Evolutionary conservation across 1,140 invertebrate species (phyloP).

Genomic region (Tetraneura akinire): DNA sequence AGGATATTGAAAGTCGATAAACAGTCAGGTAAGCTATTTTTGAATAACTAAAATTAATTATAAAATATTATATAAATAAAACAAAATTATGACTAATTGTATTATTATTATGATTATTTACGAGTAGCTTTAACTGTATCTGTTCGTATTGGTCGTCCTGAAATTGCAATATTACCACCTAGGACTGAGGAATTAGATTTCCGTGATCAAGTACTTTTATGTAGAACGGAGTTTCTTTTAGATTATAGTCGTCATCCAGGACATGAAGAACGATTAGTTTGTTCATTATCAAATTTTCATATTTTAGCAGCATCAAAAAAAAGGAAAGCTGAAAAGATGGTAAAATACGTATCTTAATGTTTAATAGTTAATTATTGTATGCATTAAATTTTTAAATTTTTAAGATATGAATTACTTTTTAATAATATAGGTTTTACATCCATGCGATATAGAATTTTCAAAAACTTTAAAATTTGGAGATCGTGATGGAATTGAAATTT

Average conservation of each 20-base stretch:
- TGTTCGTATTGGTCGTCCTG: constrained; percentile 73
- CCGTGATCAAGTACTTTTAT: constrained; percentile 64
- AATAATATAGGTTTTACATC: constrained; percentile 63
- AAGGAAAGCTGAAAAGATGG: constrained; percentile 52
- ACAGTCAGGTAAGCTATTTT: constrained; percentile 17
- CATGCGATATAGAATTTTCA: constrained; percentile 74
- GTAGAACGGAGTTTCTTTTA: constrained; percentile 73
- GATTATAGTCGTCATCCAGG: constrained; percentile 72
- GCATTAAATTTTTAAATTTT: not conserved
- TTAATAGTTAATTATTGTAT: no score
- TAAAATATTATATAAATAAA: not conserved
- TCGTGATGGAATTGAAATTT: constrained; percentile 65
- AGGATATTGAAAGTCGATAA: not conserved
- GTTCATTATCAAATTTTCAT: constrained; percentile 69
- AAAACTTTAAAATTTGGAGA: constrained; percentile 66
- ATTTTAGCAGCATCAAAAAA: constrained; percentile 62
- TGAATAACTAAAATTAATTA: not conserved
- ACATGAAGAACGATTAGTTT: constrained; percentile 65
- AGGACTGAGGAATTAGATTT: constrained; percentile 60
- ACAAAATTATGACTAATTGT: constrained; percentile 6
- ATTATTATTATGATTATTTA: no score
- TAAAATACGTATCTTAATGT: not conserved
- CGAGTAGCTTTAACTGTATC: constrained; percentile 70
- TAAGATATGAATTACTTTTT: not conserved
- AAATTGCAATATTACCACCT: constrained; percentile 73